phyloP scores from a whole-genome alignment of 30 jellyfish, hydroid and myxozoan species.

The Aurelia coerulea region DNA sequence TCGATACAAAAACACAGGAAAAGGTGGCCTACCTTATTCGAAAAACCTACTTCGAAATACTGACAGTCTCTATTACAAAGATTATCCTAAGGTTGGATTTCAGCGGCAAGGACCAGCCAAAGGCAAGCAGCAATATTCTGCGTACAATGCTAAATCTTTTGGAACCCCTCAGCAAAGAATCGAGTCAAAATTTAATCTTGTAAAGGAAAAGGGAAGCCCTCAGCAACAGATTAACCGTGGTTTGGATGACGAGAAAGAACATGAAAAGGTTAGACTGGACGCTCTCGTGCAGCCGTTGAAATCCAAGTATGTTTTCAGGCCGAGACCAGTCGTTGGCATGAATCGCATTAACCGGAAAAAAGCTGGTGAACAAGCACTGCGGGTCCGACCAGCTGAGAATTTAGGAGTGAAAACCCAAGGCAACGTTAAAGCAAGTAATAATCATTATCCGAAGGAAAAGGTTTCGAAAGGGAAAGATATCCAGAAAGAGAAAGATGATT shows the following conservation, averaged over 20 bases:
- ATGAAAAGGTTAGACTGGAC: constrained; percentile 13
- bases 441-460: neutral
- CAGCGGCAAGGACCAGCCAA: neutral
- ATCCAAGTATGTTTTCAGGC: neutral
- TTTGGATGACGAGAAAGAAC: neutral
- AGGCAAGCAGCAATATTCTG: neutral
- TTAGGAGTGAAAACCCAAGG: neutral
- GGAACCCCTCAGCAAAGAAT: neutral
- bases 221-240: neutral
- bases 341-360: neutral
- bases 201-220: neutral
- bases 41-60: constrained; percentile 2
- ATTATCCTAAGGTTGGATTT: neutral
- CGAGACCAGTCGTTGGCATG: neutral
- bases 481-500: neutral
- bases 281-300: constrained; percentile 38
- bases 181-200: neutral
- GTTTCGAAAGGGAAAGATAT: neutral
- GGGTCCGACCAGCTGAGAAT: neutral
- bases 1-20: constrained; percentile 11
- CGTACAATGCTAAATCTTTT: neutral
- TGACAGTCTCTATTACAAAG: constrained; percentile 5
- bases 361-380: neutral
- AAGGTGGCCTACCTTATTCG: neutral
- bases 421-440: neutral